Evolutionary conservation across 2,113 vertebrate species (phyloP), one percentile per base, ranked within the genome.

Genomic region (Etheostoma spectabile): DNA sequence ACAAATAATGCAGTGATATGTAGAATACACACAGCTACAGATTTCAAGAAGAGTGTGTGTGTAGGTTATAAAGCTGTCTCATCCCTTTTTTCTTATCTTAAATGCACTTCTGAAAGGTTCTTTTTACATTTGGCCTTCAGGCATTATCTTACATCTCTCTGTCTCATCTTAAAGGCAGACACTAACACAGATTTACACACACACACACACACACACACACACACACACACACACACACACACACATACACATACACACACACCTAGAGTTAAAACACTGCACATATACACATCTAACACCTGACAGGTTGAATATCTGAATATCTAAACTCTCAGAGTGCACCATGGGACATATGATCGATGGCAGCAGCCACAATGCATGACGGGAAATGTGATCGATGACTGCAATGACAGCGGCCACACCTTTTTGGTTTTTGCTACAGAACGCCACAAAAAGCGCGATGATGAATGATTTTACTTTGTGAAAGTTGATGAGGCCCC

Each of bases 351-450:
- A 70, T 55, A 66, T 85, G 81, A 91, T 84, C 45, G 82, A 93
- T 89, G 81, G 74, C 55, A 61, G 86, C 79, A 19, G 74, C 82
- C 79, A 67, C 65, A 68, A 51, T 77, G 78, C 62, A 82, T 88
- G 77, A 88, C 53, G 79, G 79, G 71, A 89, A 67, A 80, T 55
- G 63, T 90, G 88, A 92, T 86, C 15, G 88, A 93, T 92, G 86
- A 66, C 55, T 56, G 63, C 65, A 78, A 60, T 85, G 86, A 88
- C 85, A 77, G 15, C 57, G 6, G 83, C 79, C 86, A 89, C 73
- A 11, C 88, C 84, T 74, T 83, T 86, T 82, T 61, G 48, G 79
- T 64, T 86, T 90, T 89, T 81, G 59, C 73, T 70, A 15, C 18
- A 63, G 80, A 78, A 79, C 0, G 3, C 46, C 72, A 74, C 66